These are phyloP conservation scores for Brachionus rubens DNA, from an alignment of 1,140 invertebrate genomes.

Conservation along the genomic window DNA sequence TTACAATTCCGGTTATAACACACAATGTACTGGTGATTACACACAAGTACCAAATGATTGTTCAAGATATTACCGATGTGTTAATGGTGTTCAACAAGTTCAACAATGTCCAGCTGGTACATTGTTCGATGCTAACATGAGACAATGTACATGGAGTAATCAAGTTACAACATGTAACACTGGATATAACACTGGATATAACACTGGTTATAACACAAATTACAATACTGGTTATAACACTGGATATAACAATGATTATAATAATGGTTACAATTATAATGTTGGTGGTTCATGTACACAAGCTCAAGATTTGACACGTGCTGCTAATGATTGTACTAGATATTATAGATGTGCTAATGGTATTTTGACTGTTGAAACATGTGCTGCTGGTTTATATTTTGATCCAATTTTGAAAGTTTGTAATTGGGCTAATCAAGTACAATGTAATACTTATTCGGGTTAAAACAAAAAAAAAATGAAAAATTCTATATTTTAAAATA, in stretches of 20 bases:
- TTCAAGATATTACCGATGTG: conserved; percentile 4
- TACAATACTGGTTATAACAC: background rate
- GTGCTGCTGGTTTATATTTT: background rate
- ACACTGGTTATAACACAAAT: background rate
- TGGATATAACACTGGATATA: background rate
- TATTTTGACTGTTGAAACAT: background rate
- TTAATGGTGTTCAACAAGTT: background rate
- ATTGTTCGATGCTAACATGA: background rate
- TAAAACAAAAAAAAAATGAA: no score
- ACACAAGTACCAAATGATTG: conserved; percentile 25
- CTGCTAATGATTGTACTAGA: conserved; percentile 2
- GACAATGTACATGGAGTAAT: background rate
- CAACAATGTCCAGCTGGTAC: conserved; percentile 8
- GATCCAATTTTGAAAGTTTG: background rate
- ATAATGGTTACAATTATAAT: no score
- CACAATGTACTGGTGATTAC: no score
- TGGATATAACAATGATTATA: background rate
- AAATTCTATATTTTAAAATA: no score
- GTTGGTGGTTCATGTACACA: background rate
- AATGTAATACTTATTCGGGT: no score
- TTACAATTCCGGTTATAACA: background rate
- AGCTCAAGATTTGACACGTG: background rate
- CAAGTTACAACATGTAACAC: conserved; percentile 5
- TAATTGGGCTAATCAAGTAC: conserved; percentile 14
- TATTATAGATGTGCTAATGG: conserved; percentile 23